Evolutionary conservation across 2,113 vertebrate genomes (phyloP).

Genomic region (Laticauda colubrina): DNA sequence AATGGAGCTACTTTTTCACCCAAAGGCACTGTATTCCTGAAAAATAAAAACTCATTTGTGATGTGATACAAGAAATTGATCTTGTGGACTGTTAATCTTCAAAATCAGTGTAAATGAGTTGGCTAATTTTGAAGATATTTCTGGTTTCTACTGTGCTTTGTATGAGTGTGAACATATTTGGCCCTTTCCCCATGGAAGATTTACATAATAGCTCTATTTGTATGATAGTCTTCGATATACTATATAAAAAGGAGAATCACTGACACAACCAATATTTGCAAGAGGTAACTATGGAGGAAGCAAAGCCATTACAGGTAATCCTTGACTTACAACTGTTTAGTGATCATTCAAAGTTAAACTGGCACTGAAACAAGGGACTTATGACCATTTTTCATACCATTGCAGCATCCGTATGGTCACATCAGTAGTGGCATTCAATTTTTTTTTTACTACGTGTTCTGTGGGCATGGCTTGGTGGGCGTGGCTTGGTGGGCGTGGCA

Average conservation of each 20-base stretch:
- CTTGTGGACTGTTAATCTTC: background rate
- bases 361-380: background rate
- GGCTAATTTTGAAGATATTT: background rate
- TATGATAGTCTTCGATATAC: background rate
- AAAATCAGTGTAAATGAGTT: background rate
- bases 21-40: background rate
- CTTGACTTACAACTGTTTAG: background rate
- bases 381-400: background rate
- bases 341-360: background rate
- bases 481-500: too few relatives aligned
- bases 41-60: background rate
- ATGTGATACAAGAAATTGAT: background rate
- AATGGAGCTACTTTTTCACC: constrained; percentile 9
- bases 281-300: background rate
- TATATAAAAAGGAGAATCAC: background rate
- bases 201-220: background rate
- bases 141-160: background rate
- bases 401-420: background rate
- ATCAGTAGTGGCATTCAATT: too few relatives aligned
- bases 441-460: too few relatives aligned
- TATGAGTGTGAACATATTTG: background rate
- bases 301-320: background rate
- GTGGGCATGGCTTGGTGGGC: too few relatives aligned
- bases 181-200: background rate
- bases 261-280: background rate